A percentile compares a stretch with the other conserved stretches of the same genome.
Evolutionary conservation across 2,113 vertebrate genomes (phyloP).

Genomic region (Nyctereutes procyonoides): DNA sequence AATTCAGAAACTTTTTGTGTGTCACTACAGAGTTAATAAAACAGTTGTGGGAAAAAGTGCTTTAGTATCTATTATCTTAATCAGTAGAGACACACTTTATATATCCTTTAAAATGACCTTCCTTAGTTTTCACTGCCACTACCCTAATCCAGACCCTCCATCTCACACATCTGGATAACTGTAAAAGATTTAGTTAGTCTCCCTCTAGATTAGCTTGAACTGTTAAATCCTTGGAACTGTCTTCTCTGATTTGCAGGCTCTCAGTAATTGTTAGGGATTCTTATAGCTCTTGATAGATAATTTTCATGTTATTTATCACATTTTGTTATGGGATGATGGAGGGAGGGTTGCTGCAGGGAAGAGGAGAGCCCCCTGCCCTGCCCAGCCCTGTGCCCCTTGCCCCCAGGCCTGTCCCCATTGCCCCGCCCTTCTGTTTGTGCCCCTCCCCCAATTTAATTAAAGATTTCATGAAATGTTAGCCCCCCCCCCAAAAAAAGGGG

Average conservation of each 20-base stretch:
- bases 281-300: not conserved
- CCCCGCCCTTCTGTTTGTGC: constrained; percentile 32
- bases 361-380: constrained; percentile 62
- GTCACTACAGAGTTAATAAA: not conserved
- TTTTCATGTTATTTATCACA: not conserved
- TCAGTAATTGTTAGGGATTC: not conserved
- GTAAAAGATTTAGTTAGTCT: not conserved
- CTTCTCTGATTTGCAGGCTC: not conserved
- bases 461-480: constrained; percentile 77
- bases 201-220: not conserved
- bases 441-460: constrained; percentile 75
- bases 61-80: not conserved
- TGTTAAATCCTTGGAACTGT: not conserved
- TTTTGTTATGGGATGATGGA: constrained; percentile 31
- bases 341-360: constrained; percentile 54
- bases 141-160: not conserved
- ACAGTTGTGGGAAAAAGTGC: not conserved
- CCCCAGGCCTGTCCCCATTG: not conserved
- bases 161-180: not conserved
- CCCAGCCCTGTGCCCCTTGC: not conserved
- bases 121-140: not conserved
- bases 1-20: not conserved
- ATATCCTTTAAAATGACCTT: not conserved
- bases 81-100: not conserved
- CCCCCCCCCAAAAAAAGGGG: not conserved